Conservation (phyloP, 2,113 vertebrate genomes). For the Podarcis raffonei region DNA sequence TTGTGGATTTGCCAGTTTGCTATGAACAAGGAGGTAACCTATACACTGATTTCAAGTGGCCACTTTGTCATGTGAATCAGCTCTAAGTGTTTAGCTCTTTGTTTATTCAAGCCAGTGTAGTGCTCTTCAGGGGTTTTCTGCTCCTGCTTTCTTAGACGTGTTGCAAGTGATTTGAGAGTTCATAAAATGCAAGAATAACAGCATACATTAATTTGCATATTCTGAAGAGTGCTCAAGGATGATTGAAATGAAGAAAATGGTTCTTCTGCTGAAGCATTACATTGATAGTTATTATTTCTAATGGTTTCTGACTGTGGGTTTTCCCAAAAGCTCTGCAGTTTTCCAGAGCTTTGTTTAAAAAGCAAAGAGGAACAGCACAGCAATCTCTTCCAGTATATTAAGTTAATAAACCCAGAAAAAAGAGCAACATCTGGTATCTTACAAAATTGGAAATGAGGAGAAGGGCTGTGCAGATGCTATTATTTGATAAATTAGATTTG, state of each 20-base stretch:
- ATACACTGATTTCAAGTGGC: neutral
- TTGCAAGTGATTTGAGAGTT: rapidly evolving
- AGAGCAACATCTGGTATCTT: conserved; percentile 62
- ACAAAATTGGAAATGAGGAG: conserved; percentile 47
- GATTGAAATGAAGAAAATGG: conserved; percentile 16
- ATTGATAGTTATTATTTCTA: neutral
- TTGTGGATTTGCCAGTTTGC: neutral
- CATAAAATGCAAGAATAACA: neutral
- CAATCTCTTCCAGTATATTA: conserved; percentile 20
- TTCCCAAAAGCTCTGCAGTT: neutral
- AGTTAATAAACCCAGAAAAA: conserved; percentile 53
- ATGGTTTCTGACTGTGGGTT: neutral
- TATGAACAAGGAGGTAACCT: neutral
- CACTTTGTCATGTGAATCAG: neutral
- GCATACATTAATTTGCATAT: neutral
- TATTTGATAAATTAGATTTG: conserved; percentile 63
- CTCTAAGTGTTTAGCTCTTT: neutral
- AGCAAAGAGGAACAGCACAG: neutral
- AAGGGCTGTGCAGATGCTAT: conserved; percentile 61
- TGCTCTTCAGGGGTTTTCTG: neutral
- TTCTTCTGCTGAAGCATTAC: neutral
- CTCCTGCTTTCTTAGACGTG: neutral
- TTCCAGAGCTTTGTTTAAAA: conserved; percentile 26
- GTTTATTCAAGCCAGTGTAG: neutral
- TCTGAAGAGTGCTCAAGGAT: neutral